A percentile compares a stretch with the other conserved stretches of the same genome.
Evolutionary conservation across 2,113 vertebrate genomes (phyloP).

Genomic region (human): GRCh38 chr5:101337001-101337500

Average conservation of each 20-base stretch:
- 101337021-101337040: neutral
- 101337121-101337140: neutral
- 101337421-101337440: neutral
- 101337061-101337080: neutral
- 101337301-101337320: neutral
- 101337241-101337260: neutral
- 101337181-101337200: neutral
- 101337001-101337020: constrained; percentile 6
- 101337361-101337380: neutral
- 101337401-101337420: neutral
- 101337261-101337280: neutral
- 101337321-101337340: neutral
- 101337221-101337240: neutral
- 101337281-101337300: neutral
- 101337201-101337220: neutral
- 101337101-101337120: neutral
- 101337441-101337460: neutral
- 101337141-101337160: neutral
- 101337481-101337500: neutral
- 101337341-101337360: neutral
- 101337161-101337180: neutral
- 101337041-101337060: neutral
- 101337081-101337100: neutral
- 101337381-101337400: neutral
- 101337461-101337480: neutral